Evolutionary conservation across 2,113 vertebrate genomes (phyloP), one percentile per base, ranked within the genome.

Genomic region (Austrofundulus limnaeus): DNA sequence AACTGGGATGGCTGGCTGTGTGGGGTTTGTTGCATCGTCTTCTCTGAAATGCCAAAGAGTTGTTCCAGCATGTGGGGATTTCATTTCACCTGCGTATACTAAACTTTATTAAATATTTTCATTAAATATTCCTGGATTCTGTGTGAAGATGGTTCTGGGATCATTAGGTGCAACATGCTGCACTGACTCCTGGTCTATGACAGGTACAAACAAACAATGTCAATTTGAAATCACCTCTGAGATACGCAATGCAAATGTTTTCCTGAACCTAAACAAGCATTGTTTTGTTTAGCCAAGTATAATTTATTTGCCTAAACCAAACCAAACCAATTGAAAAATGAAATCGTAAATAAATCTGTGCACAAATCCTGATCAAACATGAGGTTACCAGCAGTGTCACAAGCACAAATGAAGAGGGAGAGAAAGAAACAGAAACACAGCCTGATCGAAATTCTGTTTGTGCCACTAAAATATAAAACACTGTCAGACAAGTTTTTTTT

Each of bases 291-390:
- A n/a, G n/a, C n/a, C n/a, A n/a, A n/a, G n/a, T n/a, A n/a, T n/a
- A n/a, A n/a, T n/a, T n/a, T n/a, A n/a, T 52, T 54, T 54, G 13
- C 17, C 20, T 23, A 54, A 65, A 55, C 4, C 43, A 34, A 54
- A n/a, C 15, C 31, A 46, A 34, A 10, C 11, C n/a, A n/a, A n/a
- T n/a, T n/a, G 23, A 28, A 16, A 39, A 53, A 3, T 4, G 24
- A 21, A 53, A 64, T n/a, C n/a, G n/a, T n/a, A n/a, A n/a, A n/a
- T n/a, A n/a, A n/a, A n/a, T n/a, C 8, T 50, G 4, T 48, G 12
- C 20, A 42, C 39, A 20, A 0, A 42, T 8, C 48, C 0, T 10
- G 15, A 15, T n/a, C 52, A 51, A 51, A 51, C 3, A 21, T 47
- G 13, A 47, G n/a, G n/a, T n/a, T n/a, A n/a, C n/a, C n/a, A n/a